Evolutionary conservation across 2,797 vertebrate genomes (phyloP), one percentile per base, ranked within the genome.

Genomic region (Coregonus sp.): DNA sequence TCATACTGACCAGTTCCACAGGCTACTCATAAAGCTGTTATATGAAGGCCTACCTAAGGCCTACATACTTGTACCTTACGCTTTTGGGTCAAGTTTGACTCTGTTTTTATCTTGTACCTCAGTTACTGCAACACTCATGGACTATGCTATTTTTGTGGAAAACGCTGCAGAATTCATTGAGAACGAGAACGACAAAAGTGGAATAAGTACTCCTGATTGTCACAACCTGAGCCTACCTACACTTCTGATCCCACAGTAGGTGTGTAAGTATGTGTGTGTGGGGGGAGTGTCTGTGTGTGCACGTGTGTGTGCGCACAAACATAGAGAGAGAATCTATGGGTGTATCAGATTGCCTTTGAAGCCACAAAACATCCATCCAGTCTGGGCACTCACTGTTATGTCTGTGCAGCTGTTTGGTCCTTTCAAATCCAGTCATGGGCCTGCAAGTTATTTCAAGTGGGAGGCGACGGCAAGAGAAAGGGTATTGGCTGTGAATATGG

Each of bases 321-420:
- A 31, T 33, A 33, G 47, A 29, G 35, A 29, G 71, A 50, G 65
- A 61, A 74, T 72, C 72, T 61, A 63, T 25, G 68, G 76, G 73
- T 75, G 77, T 85, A 86, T 87, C 86, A 77, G 78, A 86, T 86
- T 83, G 75, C 83, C 83, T 85, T 85, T 88, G 83, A 88, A 85
- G 82, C 80, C 79, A 77, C 78, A 81, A 86, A 80, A 82, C 35
- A 59, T 18, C 52, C 71, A 66, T 85, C 76, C 80, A 85, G 80
- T 86, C 85, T 88, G 79, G 85, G 75, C 81, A 70, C 78, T 83
- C 72, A 76, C 75, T 88, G 81, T 88, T 88, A 82, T 86, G 81
- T 67, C 86, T 86, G 72, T 70, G 79, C 86, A 88, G 86, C 84
- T 88, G 85, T 83, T 86, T 85, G 74, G 81, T 77, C 74, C 81